Evolutionary conservation across 2,888 invertebrate genomes (phyloP).

Genomic region (Diaperis boleti): DNA sequence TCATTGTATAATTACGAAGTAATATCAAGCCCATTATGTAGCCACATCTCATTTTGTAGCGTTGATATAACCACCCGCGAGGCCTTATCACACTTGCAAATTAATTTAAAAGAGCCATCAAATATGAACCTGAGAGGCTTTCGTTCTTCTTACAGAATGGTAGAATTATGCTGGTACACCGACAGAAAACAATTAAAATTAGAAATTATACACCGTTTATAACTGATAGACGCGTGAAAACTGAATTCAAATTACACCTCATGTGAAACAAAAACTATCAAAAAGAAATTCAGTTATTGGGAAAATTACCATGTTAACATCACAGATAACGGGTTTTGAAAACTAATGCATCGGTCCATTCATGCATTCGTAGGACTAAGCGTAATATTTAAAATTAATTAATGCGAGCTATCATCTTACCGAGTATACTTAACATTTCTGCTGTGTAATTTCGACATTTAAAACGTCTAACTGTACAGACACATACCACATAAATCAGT

Average conservation of each 20-base stretch:
- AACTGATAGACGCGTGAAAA: neutral
- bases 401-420: constrained; percentile 16
- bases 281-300: neutral
- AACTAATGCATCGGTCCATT: neutral
- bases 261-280: neutral
- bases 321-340: neutral
- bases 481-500: constrained; percentile 29
- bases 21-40: too few species aligned
- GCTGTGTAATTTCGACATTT: constrained; percentile 28
- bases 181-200: too few species aligned
- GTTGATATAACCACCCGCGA: too few species aligned
- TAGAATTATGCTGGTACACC: too few species aligned
- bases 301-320: neutral
- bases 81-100: too few species aligned
- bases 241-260: neutral
- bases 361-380: constrained; percentile 1
- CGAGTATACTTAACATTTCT: constrained; percentile 5
- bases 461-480: constrained; percentile 27
- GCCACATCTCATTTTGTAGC: too few species aligned
- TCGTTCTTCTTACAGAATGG: too few species aligned
- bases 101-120: too few species aligned
- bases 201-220: too few species aligned
- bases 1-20: too few species aligned
- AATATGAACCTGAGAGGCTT: too few species aligned
- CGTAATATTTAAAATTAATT: constrained; percentile 21